Evolutionary conservation across 2,888 invertebrate species (phyloP).

Genomic region (Podotricha telesiphe): DNA sequence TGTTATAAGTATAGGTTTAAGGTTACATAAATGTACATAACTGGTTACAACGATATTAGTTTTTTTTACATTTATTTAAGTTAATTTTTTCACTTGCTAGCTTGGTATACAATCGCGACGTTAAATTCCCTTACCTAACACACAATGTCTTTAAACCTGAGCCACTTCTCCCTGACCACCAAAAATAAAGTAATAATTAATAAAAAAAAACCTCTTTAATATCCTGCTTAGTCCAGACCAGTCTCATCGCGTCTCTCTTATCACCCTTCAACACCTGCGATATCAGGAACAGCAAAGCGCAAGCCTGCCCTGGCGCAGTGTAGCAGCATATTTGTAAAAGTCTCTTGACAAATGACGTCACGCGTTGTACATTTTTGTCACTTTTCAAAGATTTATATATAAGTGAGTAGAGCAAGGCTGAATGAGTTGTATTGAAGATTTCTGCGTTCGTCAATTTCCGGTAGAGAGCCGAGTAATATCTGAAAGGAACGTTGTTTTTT

Average conservation of each 20-base stretch:
- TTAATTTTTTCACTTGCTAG: too few species aligned
- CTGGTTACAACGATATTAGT: too few species aligned
- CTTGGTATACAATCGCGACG: too few species aligned
- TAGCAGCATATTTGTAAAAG: conserved; percentile 85
- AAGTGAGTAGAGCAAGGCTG: conserved; percentile 92
- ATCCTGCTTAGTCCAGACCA: conserved; percentile 64
- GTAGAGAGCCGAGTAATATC: conserved; percentile 95
- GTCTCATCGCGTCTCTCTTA: conserved; percentile 64
- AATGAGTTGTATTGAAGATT: conserved; percentile 86
- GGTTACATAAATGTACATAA: too few species aligned
- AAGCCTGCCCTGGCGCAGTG: conserved; percentile 89
- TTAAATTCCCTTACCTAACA: too few species aligned
- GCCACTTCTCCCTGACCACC: too few species aligned
- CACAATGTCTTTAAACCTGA: too few species aligned
- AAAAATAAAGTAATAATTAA: background rate
- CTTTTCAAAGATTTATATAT: conserved; percentile 92
- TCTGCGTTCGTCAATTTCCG: conserved; percentile 91
- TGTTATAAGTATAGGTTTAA: too few species aligned
- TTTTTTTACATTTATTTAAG: too few species aligned
- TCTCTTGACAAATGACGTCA: conserved; percentile 92
- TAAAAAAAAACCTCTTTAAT: conserved; percentile 59
- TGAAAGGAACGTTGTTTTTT: conserved; percentile 53
- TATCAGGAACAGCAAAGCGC: conserved; percentile 91
- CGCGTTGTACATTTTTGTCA: conserved; percentile 88
- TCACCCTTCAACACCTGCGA: conserved; percentile 84